Evolutionary conservation across 30 jellyfish, hydroid and myxozoan genomes (phyloP), one percentile per base, ranked within the genome.

Genomic region (Hydra vulgaris): DNA sequence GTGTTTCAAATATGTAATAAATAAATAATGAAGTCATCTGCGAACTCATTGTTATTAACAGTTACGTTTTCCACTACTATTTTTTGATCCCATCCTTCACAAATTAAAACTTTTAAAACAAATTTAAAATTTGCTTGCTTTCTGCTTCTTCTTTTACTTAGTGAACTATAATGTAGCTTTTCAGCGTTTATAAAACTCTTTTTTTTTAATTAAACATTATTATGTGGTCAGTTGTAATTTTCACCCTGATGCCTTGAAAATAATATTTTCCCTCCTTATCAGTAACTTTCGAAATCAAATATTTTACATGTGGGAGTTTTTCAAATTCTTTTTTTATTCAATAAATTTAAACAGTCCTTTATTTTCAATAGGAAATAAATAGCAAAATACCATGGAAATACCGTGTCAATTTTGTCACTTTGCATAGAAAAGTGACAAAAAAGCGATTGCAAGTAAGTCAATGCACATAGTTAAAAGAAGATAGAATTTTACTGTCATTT

Each of bases 91-190:
- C 78, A 54, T 15, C 84, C 84, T 77, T 77, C 78, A 20, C 70
- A 21, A 54, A 23, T 77, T 26, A 77, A 54, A 77, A 77, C 61
- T 26, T 27, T 27, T 19, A 15, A 15, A 18, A 77, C 74, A 20
- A 19, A 26, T 27, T 54, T 27, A 20, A 54, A 77, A n/a, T n/a
- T n/a, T 22, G 16, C 27, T 54, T 54, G 17, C 84, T 77, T 77
- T 68, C 75, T n/a, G 15, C 75, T 23, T 77, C 84, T 77, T 77
- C 84, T 54, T 77, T 78, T 16, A 74, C 18, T 68, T 1, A n/a
- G 25, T 15, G 75, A 20, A 68, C 75, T 23, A 68, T 68, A 68
- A 40, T 40, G 61, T 15, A 68, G 16, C 16, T 68, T 23, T 68
- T 68, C 75, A 68, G 15, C 27, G 26, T 68, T 68, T 68, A 20